Percentiles rank a stretch among this genome's conserved stretches.
phyloP scores from a whole-genome alignment of 2,797 vertebrate species.

The Hydrophis major region DNA sequence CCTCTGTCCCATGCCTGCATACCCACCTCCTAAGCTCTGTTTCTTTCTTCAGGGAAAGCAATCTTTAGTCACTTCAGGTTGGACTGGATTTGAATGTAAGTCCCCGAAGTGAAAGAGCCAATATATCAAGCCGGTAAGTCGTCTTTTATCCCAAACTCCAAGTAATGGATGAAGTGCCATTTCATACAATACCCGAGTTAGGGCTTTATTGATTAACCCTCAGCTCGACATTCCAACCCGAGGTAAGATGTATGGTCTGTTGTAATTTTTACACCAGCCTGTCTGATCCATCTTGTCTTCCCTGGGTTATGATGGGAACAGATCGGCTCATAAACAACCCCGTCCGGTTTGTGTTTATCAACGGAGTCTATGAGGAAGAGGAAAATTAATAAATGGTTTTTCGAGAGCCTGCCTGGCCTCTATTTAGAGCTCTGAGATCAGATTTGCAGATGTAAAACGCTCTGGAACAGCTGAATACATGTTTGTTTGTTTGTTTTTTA shows the following conservation, averaged over 20 bases:
- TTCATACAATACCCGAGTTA: constrained; percentile 83
- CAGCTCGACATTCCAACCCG: constrained; percentile 77
- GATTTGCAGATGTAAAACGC: not conserved
- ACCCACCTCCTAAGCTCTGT: constrained; percentile 43
- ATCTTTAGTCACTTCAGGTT: constrained; percentile 68
- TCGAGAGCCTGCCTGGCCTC: not conserved
- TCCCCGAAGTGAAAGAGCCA: constrained; percentile 87
- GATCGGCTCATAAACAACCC: constrained; percentile 82
- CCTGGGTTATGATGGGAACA: constrained; percentile 74
- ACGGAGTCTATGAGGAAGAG: constrained; percentile 51
- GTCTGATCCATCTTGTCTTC: constrained; percentile 94
- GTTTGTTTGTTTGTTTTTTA: not conserved
- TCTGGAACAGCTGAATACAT: not conserved
- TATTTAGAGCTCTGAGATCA: not conserved
- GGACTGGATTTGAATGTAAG: constrained; percentile 66
- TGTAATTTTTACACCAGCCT: constrained; percentile 94
- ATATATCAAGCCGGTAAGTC: constrained; percentile 85
- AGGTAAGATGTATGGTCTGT: constrained; percentile 91
- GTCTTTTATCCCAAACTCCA: constrained; percentile 82
- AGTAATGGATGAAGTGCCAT: constrained; percentile 93
- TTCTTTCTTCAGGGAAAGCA: constrained; percentile 31
- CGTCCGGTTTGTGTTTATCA: constrained; percentile 62
- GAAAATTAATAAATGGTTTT: not conserved
- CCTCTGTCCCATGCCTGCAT: constrained; percentile 45
- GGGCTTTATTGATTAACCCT: not conserved